A percentile compares a stretch with the other conserved stretches of the same genome.
Evolutionary conservation across 2,888 invertebrate species (phyloP).

Genomic region (Chloroclysta siterata): DNA sequence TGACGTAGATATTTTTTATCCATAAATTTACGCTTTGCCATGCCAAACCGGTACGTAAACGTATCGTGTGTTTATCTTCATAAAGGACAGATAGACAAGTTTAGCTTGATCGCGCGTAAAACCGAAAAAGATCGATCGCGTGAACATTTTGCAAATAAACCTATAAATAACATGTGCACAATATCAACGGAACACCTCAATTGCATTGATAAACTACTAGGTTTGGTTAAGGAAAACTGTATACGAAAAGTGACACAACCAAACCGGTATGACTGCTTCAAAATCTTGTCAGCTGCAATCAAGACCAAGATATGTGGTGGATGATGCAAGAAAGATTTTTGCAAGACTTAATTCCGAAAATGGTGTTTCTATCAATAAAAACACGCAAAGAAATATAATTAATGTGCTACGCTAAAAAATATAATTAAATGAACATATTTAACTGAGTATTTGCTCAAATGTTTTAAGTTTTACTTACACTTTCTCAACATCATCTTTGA

Average conservation of each 20-base stretch:
- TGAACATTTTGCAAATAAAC: not conserved
- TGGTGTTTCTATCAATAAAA: not conserved
- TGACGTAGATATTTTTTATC: conserved; percentile 50
- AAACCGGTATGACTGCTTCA: conserved; percentile 7
- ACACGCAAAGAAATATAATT: not conserved
- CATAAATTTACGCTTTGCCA: conserved; percentile 40
- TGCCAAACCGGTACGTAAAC: conserved; percentile 37
- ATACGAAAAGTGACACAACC: conserved; percentile 9
- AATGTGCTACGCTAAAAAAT: too few relatives aligned
- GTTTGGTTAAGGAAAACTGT: conserved; percentile 15
- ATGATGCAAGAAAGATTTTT: conserved; percentile 6
- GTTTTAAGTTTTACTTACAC: conserved; percentile 1
- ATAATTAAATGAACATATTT: too few relatives aligned
- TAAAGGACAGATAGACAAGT: conserved; percentile 35
- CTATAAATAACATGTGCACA: not conserved
- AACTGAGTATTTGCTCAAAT: not conserved
- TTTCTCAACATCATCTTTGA: not conserved
- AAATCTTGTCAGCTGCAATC: not conserved
- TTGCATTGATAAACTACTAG: conserved; percentile 1
- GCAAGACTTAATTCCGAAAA: not conserved
- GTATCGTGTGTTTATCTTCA: conserved; percentile 40
- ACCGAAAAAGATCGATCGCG: conserved; percentile 24
- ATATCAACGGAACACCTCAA: not conserved
- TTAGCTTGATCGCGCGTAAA: conserved; percentile 14
- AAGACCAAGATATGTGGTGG: not conserved